Percentiles rank a stretch among this genome's conserved stretches.
Evolutionary conservation across 1,140 invertebrate genomes (phyloP).

Genomic region (Ceratoteleas bidentatus): DNA sequence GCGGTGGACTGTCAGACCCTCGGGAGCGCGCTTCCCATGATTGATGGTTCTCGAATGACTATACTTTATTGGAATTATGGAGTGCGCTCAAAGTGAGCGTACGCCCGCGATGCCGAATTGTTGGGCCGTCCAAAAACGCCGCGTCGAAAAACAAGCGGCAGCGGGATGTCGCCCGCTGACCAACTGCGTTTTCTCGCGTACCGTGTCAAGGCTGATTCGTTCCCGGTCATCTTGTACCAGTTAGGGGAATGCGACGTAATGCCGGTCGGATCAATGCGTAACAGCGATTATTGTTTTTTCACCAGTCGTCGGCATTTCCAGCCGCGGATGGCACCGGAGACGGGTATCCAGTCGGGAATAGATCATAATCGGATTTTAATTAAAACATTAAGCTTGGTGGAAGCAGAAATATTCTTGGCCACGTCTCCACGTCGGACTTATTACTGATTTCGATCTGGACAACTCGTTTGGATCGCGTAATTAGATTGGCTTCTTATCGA

Average conservation of each 20-base stretch:
- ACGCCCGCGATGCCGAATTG: slow-evolving; percentile 48
- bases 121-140: slow-evolving; percentile 32
- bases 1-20: slow-evolving; percentile 57
- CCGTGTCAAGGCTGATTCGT: slow-evolving; percentile 26
- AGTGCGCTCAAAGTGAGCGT: slow-evolving; percentile 49
- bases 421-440: neutral
- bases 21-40: slow-evolving; percentile 58
- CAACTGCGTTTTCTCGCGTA: slow-evolving; percentile 20
- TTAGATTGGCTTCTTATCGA: too few species aligned
- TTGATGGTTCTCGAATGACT: slow-evolving; percentile 69
- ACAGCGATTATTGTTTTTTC: slow-evolving; percentile 39
- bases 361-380: slow-evolving; percentile 28
- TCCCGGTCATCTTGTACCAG: slow-evolving; percentile 23
- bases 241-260: slow-evolving; percentile 28
- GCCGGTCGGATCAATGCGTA: slow-evolving; percentile 21
- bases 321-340: neutral
- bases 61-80: slow-evolving; percentile 60
- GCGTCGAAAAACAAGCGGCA: neutral
- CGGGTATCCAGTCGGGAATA: neutral
- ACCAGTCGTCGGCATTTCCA: slow-evolving; percentile 19
- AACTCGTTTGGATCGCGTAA: neutral
- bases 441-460: neutral
- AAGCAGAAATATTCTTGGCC: neutral
- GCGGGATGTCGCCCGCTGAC: neutral
- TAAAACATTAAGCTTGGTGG: slow-evolving; percentile 14